Conservation (phyloP, 2,113 vertebrate genomes). For the Mionectes macconnelli region DNA sequence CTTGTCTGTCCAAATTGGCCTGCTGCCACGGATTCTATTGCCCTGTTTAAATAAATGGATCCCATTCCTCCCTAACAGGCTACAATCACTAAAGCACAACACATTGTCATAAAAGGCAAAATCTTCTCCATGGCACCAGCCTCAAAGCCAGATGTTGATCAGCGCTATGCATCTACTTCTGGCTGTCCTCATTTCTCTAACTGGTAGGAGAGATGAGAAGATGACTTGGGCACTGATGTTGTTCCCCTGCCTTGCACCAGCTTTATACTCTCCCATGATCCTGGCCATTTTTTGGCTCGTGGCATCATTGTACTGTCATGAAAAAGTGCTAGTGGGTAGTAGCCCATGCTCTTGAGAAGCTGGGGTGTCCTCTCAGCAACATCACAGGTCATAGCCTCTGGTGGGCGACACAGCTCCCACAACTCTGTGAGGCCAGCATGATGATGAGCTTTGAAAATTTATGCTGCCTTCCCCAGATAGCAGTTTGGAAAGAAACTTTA, state of each 20-base stretch:
- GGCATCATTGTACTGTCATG: not conserved
- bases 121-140: not conserved
- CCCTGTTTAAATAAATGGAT: not conserved
- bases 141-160: not conserved
- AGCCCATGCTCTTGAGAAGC: not conserved
- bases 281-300: not conserved
- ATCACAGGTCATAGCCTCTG: too few species aligned
- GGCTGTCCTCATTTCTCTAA: not conserved
- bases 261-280: not conserved
- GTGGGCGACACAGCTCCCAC: not conserved
- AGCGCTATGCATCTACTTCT: not conserved
- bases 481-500: not conserved
- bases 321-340: rapidly evolving
- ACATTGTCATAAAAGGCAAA: not conserved
- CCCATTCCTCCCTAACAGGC: not conserved
- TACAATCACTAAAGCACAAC: not conserved
- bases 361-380: not conserved
- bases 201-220: not conserved
- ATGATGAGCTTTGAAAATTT: not conserved
- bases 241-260: not conserved
- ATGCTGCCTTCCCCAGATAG: not conserved
- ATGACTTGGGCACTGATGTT: not conserved
- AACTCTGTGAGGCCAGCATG: not conserved
- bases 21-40: not conserved
- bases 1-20: not conserved